Evolutionary conservation across 2,888 invertebrate species (phyloP).

Genomic region (Eulithis prunata): DNA sequence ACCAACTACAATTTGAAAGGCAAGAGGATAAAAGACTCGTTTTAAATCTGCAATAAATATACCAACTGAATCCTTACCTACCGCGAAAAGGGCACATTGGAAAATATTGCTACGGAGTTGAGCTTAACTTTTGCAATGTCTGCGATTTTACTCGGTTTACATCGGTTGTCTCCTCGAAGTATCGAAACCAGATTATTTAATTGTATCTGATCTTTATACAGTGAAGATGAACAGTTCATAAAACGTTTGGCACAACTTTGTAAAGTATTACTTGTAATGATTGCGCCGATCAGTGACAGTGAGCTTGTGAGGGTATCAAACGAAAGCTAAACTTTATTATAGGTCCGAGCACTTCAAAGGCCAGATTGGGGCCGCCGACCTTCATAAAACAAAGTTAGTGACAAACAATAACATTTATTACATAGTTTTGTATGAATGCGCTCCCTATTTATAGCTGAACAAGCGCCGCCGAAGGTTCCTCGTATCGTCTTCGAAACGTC

Average conservation of each 20-base stretch:
- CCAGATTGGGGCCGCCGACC: conserved; percentile 63
- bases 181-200: conserved; percentile 69
- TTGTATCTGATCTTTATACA: conserved; percentile 56
- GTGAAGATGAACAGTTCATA: conserved; percentile 51
- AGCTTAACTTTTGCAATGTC: conserved; percentile 72
- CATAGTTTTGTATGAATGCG: conserved; percentile 79
- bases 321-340: conserved; percentile 71
- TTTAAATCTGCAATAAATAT: conserved; percentile 50
- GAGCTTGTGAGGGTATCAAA: conserved; percentile 60
- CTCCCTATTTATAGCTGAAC: conserved; percentile 73
- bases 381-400: conserved; percentile 81
- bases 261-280: conserved; percentile 45
- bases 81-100: conserved; percentile 56
- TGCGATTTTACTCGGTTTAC: conserved; percentile 54
- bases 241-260: conserved; percentile 45
- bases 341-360: conserved; percentile 64
- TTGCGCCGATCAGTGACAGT: conserved; percentile 47
- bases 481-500: conserved; percentile 59
- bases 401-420: conserved; percentile 83
- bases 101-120: conserved; percentile 66
- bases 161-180: conserved; percentile 62
- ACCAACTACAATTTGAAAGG: conserved; percentile 3
- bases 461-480: conserved; percentile 66
- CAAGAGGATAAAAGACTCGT: conserved; percentile 33
- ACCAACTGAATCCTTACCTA: conserved; percentile 39